These are phyloP conservation scores for Aphelenchoides fujianensis DNA, from an alignment of 1,140 invertebrate genomes.

Conservation along the genomic window DNA sequence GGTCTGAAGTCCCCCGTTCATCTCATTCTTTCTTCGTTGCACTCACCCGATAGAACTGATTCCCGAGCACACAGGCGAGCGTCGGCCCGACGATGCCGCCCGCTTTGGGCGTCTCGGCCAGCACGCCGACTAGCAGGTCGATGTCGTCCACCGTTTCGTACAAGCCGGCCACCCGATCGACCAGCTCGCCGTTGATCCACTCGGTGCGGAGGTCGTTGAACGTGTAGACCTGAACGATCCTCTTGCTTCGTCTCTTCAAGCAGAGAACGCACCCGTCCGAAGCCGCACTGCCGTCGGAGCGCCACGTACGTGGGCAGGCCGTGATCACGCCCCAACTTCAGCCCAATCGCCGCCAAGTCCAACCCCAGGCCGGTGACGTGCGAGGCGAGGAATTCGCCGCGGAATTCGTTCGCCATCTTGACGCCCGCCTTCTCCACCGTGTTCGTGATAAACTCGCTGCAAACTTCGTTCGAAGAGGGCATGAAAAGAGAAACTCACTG, in stretches of 20 bases:
- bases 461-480: slow-evolving; percentile 29
- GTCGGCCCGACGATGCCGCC: slow-evolving; percentile 73
- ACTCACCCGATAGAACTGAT: slow-evolving; percentile 70
- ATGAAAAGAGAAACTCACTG: slow-evolving; percentile 22
- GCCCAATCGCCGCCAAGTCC: slow-evolving; percentile 38
- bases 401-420: slow-evolving; percentile 40
- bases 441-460: slow-evolving; percentile 41
- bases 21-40: slow-evolving; percentile 12
- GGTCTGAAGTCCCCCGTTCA: slow-evolving; percentile 42
- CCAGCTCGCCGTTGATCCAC: slow-evolving; percentile 77
- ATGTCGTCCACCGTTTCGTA: slow-evolving; percentile 72
- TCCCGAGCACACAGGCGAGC: slow-evolving; percentile 77
- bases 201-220: slow-evolving; percentile 35
- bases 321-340: slow-evolving; percentile 47
- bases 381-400: slow-evolving; percentile 41
- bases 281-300: slow-evolving; percentile 41
- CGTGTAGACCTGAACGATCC: slow-evolving; percentile 37
- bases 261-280: slow-evolving; percentile 17
- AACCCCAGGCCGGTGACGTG: slow-evolving; percentile 28
- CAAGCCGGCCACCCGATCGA: slow-evolving; percentile 71
- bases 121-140: slow-evolving; percentile 76
- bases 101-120: slow-evolving; percentile 72
- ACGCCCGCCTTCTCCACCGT: slow-evolving; percentile 38
- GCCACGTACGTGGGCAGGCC: slow-evolving; percentile 39
- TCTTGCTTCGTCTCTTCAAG: not conserved